Percentiles rank a stretch among this genome's conserved stretches.
phyloP scores from a whole-genome alignment of 2,113 vertebrate species.

The Macrotus californicus region DNA sequence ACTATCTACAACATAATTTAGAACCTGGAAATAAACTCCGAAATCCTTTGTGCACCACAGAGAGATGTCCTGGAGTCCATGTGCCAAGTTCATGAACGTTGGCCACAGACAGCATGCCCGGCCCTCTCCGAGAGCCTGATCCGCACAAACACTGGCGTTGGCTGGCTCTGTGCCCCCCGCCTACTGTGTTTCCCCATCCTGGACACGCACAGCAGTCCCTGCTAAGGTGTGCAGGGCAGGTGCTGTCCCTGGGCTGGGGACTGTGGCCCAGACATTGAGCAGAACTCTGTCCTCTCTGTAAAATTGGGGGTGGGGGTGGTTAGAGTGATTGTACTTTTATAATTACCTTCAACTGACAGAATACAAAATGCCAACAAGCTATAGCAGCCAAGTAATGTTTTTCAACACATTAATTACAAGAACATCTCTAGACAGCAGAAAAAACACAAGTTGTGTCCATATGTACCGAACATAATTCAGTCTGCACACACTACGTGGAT shows the following conservation, averaged over 20 bases:
- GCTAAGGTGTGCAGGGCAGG: background rate
- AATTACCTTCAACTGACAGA: background rate
- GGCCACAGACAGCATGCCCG: accelerated
- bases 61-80: background rate
- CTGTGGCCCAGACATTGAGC: background rate
- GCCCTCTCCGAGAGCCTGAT: background rate
- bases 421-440: background rate
- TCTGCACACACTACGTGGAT: background rate
- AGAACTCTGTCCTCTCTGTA: background rate
- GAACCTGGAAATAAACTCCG: background rate
- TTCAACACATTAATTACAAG: slow-evolving; percentile 9
- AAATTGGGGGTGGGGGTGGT: background rate
- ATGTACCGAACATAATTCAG: background rate
- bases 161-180: background rate
- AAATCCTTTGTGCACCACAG: background rate
- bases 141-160: accelerated
- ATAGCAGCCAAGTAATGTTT: background rate
- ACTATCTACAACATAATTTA: background rate
- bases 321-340: background rate
- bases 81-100: accelerated
- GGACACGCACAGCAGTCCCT: background rate
- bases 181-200: background rate
- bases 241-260: background rate
- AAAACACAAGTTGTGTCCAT: background rate
- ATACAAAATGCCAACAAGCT: background rate